phyloP scores from a whole-genome alignment of 2,888 invertebrate species.

The Tetranychus truncatus region DNA sequence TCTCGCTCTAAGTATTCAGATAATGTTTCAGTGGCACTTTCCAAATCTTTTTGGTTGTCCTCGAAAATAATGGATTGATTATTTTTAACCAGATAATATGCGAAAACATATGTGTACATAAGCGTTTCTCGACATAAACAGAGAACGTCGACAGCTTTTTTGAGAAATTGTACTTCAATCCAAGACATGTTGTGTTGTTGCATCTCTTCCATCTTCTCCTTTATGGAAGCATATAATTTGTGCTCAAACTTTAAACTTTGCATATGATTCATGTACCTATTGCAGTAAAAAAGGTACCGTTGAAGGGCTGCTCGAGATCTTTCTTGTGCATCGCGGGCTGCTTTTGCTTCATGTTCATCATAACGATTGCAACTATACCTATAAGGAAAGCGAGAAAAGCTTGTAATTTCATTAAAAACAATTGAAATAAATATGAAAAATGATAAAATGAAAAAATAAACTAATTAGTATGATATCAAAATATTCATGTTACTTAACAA shows the following conservation, averaged over 20 bases:
- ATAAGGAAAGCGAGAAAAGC: not conserved
- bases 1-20: constrained; percentile 95
- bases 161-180: constrained; percentile 98
- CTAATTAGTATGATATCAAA: not conserved
- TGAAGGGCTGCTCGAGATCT: constrained; percentile 78
- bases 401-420: not conserved
- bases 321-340: constrained; percentile 88
- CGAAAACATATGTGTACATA: constrained; percentile 99
- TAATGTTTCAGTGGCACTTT: constrained; percentile 87
- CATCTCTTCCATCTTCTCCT: constrained; percentile 99
- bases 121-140: constrained; percentile 91
- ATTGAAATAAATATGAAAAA: not conserved
- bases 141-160: constrained; percentile 87
- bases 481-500: not conserved
- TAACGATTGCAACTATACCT: constrained; percentile 90
- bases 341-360: constrained; percentile 88
- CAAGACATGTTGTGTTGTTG: constrained; percentile 98
- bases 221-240: constrained; percentile 83
- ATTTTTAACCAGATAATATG: constrained; percentile 90
- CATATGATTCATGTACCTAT: constrained; percentile 98
- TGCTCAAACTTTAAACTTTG: constrained; percentile 92
- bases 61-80: constrained; percentile 98
- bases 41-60: constrained; percentile 92
- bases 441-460: not conserved
- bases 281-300: constrained; percentile 93